Percentiles rank a stretch among this genome's conserved stretches.
These are phyloP conservation scores for Drosophila funebris DNA, from an alignment of 1,140 invertebrate species.

Conservation along the genomic window DNA sequence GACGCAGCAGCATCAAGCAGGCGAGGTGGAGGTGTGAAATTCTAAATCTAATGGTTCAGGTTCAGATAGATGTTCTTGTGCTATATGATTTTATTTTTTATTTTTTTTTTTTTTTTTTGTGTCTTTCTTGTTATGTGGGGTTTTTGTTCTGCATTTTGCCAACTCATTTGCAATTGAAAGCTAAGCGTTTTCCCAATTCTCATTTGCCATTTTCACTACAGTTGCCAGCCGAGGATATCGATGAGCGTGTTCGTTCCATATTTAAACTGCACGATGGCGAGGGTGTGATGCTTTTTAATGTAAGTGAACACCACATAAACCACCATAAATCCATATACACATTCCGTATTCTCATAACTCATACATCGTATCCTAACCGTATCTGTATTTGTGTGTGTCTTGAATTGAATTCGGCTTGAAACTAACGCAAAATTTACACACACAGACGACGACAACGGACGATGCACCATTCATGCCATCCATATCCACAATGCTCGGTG, in stretches of 20 bases:
- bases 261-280: slow-evolving; percentile 49
- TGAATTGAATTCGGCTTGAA: slow-evolving; percentile 26
- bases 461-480: slow-evolving; percentile 71
- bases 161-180: slow-evolving; percentile 25
- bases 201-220: slow-evolving; percentile 52
- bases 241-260: slow-evolving; percentile 42
- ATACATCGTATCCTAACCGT: slow-evolving; percentile 34
- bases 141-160: background rate
- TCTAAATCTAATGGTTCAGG: background rate
- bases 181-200: slow-evolving; percentile 54
- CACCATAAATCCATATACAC: slow-evolving; percentile 1
- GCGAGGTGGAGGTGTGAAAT: slow-evolving; percentile 54
- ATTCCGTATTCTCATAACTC: background rate
- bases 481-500: slow-evolving; percentile 54
- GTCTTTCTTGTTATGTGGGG: slow-evolving; percentile 23
- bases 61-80: background rate
- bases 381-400: slow-evolving; percentile 44
- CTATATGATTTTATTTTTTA: background rate
- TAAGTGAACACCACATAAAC: slow-evolving; percentile 51
- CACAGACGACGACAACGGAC: slow-evolving; percentile 69
- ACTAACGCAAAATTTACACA: slow-evolving; percentile 68
- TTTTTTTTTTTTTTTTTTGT: slow-evolving; percentile 13
- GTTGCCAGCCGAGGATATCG: slow-evolving; percentile 50
- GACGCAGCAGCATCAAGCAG: slow-evolving; percentile 9
- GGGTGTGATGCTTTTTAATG: slow-evolving; percentile 68